Evolutionary conservation across 2,888 invertebrate species (phyloP).

Genomic region (Xylota segnis): DNA sequence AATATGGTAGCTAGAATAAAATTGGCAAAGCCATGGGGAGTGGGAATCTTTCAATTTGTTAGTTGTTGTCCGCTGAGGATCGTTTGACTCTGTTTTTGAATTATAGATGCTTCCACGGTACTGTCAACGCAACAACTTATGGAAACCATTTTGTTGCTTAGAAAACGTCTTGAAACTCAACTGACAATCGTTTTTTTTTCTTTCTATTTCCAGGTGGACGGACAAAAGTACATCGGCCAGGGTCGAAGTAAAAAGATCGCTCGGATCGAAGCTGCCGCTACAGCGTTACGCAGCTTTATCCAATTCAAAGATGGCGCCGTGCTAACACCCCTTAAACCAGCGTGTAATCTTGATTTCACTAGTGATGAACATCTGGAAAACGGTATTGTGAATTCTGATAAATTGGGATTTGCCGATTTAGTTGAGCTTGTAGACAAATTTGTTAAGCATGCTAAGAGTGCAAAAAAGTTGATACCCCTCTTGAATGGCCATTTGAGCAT

Average conservation of each 20-base stretch:
- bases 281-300: conserved; percentile 86
- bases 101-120: no score
- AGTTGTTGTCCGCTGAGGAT: no score
- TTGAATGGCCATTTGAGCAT: conserved; percentile 82
- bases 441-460: conserved; percentile 81
- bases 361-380: conserved; percentile 85
- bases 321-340: conserved; percentile 82
- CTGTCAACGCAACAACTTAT: no score
- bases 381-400: conserved; percentile 81
- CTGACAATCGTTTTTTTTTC: background rate
- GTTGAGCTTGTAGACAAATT: conserved; percentile 81
- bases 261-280: conserved; percentile 86
- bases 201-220: conserved; percentile 84
- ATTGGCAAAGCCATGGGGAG: no score
- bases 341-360: conserved; percentile 85
- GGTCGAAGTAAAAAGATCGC: conserved; percentile 87
- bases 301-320: conserved; percentile 85
- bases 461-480: conserved; percentile 78
- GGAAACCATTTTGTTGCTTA: no score
- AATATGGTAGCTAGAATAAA: no score
- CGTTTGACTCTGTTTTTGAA: no score
- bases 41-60: no score
- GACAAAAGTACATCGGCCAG: conserved; percentile 86
- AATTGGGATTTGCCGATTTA: conserved; percentile 79
- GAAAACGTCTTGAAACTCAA: no score